Base-by-base conservation (phyloP, 2,113 vertebrate genomes). In the Anarrhichthys ocellatus region DNA sequence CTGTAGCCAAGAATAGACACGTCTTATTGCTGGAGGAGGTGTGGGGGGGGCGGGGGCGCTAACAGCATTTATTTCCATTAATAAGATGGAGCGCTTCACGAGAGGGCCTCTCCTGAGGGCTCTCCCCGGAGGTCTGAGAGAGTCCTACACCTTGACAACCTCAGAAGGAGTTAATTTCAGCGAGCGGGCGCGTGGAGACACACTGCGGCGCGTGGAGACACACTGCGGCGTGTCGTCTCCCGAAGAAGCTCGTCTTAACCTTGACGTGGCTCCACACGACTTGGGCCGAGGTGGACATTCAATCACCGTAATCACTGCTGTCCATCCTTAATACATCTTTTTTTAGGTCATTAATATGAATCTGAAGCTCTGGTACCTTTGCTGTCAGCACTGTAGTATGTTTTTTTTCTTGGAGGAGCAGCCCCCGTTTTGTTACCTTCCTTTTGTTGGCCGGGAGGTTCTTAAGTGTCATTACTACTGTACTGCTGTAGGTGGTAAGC, bases 1-100 rank as follows among this genome's bases (percentile, higher is more conserved):
- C 92, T 93, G 92, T 81, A 92, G 92, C 80, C 78, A 80, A 88
- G 89, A 91, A 92, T 86, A 93, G 91, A 92, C 89, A 73, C 78
- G 64, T 92, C 92, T 91, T 92, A 86, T 75, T 91, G 81, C 83
- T 65, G 70, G 52, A 38, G 42, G 78, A 20, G 67, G 61, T 20
- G 68, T 34, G 50, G n/a, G 54, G 54, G 15, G 32, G 50, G 9
- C 5, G 0, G 73, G 83, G 83, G 71, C 1, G 61, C 84, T 68
- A 73, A 80, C 83, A 44, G 89, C 93, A 89, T 92, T 90, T 90
- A 93, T 92, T 92, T 89, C 87, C 90, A 92, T 92, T 92, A 91
- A 92, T 93, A 89, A 91, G 85, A 88, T 64, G 68, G 78, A 88
- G 76, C 61, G 2, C 82, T 91, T 90, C 79, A 85, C 85, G 89